phyloP scores from a whole-genome alignment of 1,140 invertebrate species.

The Drosophila ananassae region DNA sequence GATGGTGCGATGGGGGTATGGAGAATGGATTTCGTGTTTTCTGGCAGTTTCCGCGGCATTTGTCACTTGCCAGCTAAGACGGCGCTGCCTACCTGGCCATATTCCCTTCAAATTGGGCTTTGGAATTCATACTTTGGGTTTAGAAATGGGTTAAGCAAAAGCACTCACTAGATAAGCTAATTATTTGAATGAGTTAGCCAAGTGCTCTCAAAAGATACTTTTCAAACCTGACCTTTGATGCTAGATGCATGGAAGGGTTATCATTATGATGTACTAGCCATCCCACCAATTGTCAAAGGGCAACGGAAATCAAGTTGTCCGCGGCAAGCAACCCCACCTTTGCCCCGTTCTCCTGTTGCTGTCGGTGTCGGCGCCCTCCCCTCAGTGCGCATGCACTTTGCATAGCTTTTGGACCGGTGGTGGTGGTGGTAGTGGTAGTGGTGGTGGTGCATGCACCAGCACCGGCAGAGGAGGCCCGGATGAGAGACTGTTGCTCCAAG shows the following conservation, averaged over 20 bases:
- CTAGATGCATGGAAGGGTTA: no score
- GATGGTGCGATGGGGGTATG: constrained; percentile 3
- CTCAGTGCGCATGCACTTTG: constrained; percentile 74
- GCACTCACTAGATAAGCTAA: not conserved
- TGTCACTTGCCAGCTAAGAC: constrained; percentile 18
- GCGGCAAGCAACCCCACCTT: constrained; percentile 7
- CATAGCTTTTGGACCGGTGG: constrained; percentile 24
- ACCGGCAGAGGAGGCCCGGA: constrained; percentile 41
- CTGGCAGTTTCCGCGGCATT: constrained; percentile 56
- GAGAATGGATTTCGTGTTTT: constrained; percentile 41
- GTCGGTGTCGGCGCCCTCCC: constrained; percentile 62
- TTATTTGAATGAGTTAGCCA: not conserved
- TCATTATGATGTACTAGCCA: no score
- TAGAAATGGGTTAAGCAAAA: not conserved
- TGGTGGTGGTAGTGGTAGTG: constrained; percentile 19
- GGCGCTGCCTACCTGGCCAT: not conserved
- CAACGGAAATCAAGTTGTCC: constrained; percentile 65
- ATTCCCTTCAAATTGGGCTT: not conserved
- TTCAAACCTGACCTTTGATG: no score
- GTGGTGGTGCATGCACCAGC: constrained; percentile 13
- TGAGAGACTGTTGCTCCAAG: constrained; percentile 67
- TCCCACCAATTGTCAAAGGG: constrained; percentile 42
- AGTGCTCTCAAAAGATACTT: not conserved
- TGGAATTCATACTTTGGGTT: not conserved
- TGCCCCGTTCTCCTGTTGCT: constrained; percentile 51